Percentiles rank a stretch among this genome's conserved stretches.
Conservation (phyloP, 2,797 vertebrate genomes). For the Ciconia nigra region DNA sequence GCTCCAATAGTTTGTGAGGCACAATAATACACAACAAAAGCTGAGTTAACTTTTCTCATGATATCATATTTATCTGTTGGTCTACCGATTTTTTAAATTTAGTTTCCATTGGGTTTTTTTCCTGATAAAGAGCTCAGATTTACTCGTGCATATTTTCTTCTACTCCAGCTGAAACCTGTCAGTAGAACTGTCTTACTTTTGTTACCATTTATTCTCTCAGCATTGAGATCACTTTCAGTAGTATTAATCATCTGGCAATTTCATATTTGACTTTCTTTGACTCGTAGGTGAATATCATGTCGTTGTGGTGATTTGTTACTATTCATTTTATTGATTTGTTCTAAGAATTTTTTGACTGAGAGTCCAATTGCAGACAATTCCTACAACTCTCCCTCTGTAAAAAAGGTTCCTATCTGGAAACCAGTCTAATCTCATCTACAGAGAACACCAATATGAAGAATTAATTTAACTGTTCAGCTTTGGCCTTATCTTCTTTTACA, state of each 20-base stretch:
- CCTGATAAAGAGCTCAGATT: background rate
- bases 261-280: background rate
- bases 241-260: background rate
- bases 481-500: background rate
- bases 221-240: background rate
- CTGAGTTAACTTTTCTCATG: background rate
- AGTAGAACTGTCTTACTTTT: background rate
- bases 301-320: background rate
- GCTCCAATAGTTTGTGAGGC: background rate
- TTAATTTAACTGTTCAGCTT: background rate
- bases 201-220: background rate
- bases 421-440: background rate
- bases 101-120: background rate
- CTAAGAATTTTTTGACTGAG: background rate
- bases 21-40: background rate
- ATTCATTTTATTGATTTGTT: background rate
- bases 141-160: background rate
- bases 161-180: background rate
- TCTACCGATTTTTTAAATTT: background rate
- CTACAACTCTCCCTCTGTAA: background rate
- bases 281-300: background rate
- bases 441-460: background rate
- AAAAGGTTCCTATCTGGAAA: background rate
- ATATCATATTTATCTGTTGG: background rate
- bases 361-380: background rate